These are phyloP conservation scores for Linnaemya tessellans DNA, from an alignment of 2,888 invertebrate species.

Conservation along the genomic window DNA sequence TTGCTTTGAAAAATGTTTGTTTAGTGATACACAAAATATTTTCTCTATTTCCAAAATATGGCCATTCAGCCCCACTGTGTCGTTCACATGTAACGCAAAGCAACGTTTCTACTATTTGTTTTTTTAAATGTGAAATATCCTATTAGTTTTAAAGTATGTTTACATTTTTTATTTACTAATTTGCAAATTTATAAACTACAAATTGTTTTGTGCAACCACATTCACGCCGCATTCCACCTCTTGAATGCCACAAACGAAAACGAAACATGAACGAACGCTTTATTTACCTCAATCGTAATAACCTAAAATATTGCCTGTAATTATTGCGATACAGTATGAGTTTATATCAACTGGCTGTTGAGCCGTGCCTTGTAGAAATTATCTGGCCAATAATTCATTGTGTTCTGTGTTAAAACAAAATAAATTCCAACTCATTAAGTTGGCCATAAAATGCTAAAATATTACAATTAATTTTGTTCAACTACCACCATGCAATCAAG, in stretches of 20 bases:
- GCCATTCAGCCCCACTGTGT: too few relatives aligned
- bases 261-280: background rate
- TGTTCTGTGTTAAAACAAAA: conserved; percentile 34
- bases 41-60: too few relatives aligned
- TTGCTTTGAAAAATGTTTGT: too few relatives aligned
- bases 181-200: background rate
- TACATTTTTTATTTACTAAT: background rate
- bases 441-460: conserved; percentile 67
- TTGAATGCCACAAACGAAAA: background rate
- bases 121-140: too few relatives aligned
- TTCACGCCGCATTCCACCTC: background rate
- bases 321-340: conserved; percentile 9
- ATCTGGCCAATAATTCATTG: conserved; percentile 16
- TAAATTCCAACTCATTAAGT: conserved; percentile 63
- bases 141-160: too few relatives aligned
- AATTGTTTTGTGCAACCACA: background rate
- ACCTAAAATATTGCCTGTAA: conserved; percentile 24
- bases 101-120: too few relatives aligned
- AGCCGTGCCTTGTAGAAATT: conserved; percentile 1
- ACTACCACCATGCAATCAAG: conserved; percentile 3
- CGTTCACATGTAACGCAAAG: too few relatives aligned
- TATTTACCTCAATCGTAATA: background rate
- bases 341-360: background rate
- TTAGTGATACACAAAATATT: too few relatives aligned
- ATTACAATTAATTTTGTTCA: conserved; percentile 66